Evolutionary conservation across 2,113 vertebrate genomes (phyloP).

Genomic region (Python bivittatus): DNA sequence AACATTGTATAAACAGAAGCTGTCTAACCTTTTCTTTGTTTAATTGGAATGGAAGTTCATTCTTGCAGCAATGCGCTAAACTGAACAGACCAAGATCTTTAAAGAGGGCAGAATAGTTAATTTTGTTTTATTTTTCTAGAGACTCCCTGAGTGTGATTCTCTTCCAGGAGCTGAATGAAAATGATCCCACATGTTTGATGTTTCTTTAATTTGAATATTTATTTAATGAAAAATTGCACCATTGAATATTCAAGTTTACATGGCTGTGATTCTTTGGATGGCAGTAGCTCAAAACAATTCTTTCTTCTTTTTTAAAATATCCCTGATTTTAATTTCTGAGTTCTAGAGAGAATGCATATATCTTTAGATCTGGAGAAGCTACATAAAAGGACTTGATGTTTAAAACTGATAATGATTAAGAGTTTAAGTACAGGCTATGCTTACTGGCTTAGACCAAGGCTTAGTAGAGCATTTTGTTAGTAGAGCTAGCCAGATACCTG

Average conservation of each 20-base stretch:
- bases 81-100: neutral
- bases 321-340: neutral
- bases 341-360: neutral
- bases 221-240: neutral
- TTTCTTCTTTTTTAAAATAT: neutral
- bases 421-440: neutral
- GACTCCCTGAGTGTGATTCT: neutral
- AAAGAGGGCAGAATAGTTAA: too few relatives aligned
- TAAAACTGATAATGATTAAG: neutral
- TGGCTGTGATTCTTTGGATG: neutral
- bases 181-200: neutral
- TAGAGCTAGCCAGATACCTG: neutral
- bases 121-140: neutral
- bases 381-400: too few relatives aligned
- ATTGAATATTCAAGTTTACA: neutral
- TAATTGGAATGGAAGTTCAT: neutral
- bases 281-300: neutral
- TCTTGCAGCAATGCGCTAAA: neutral
- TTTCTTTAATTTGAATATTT: slow-evolving; percentile 2
- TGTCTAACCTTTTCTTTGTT: neutral
- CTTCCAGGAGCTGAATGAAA: neutral
- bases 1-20: neutral
- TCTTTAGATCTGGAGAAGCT: neutral
- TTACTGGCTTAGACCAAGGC: neutral
- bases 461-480: neutral